phyloP scores from a whole-genome alignment of 2,888 invertebrate species.

The Agonopterix arenella region DNA sequence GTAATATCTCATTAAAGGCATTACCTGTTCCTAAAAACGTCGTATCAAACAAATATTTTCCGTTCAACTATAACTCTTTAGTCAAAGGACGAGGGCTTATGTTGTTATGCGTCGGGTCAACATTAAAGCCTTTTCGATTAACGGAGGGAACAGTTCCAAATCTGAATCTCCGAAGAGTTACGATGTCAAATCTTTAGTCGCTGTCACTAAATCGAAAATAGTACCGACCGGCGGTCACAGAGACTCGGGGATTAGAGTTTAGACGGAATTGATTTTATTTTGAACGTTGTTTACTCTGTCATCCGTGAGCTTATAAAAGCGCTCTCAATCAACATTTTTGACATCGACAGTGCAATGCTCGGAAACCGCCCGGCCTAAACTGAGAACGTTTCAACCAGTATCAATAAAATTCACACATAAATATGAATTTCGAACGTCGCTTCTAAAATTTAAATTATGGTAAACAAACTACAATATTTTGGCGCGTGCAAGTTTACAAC shows the following conservation, averaged over 20 bases:
- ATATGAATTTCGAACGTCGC: slow-evolving; percentile 57
- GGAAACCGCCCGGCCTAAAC: slow-evolving; percentile 24
- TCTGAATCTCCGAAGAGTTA: slow-evolving; percentile 62
- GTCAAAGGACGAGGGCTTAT: slow-evolving; percentile 27
- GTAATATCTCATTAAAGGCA: slow-evolving; percentile 67
- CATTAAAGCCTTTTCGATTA: slow-evolving; percentile 27
- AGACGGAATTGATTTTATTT: slow-evolving; percentile 28
- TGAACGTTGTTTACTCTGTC: slow-evolving; percentile 42
- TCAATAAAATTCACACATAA: slow-evolving; percentile 57
- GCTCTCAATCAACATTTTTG: slow-evolving; percentile 47
- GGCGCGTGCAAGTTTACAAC: slow-evolving; percentile 26
- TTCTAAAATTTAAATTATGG: slow-evolving; percentile 63
- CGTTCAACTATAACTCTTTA: slow-evolving; percentile 39
- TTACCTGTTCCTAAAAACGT: slow-evolving; percentile 37
- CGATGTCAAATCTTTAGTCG: slow-evolving; percentile 56
- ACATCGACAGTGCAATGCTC: slow-evolving; percentile 43
- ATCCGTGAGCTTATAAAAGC: slow-evolving; percentile 43
- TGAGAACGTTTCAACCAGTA: slow-evolving; percentile 38
- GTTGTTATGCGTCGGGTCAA: slow-evolving; percentile 24
- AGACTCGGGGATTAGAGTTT: slow-evolving; percentile 26
- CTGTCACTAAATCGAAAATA: slow-evolving; percentile 59
- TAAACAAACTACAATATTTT: slow-evolving; percentile 47
- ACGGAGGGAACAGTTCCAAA: slow-evolving; percentile 44
- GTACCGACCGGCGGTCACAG: slow-evolving; percentile 30
- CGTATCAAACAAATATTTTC: slow-evolving; percentile 29